Evolutionary conservation across 2,888 invertebrate species (phyloP).

Genomic region (Plemyria rubiginata): DNA sequence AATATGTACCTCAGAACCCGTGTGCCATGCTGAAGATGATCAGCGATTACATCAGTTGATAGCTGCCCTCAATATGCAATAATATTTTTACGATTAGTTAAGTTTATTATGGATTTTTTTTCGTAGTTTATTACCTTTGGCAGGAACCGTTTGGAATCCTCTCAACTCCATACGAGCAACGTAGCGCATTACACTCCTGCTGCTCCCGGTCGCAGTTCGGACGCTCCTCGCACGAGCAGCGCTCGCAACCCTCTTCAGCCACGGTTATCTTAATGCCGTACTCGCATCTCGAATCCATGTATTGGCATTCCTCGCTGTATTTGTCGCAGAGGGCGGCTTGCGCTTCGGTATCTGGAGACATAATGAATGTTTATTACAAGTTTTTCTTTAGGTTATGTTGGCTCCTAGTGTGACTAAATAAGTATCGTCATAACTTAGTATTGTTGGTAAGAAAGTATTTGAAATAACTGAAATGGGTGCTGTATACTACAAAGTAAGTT

Average conservation of each 20-base stretch:
- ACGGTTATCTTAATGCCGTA: conserved; percentile 87
- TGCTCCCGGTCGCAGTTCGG: conserved; percentile 84
- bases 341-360: conserved; percentile 43
- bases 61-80: too few species aligned
- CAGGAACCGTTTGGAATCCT: conserved; percentile 60
- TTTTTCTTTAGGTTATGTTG: neutral
- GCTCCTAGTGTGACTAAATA: neutral
- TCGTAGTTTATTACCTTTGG: conserved; percentile 50
- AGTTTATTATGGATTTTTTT: too few species aligned
- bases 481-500: too few species aligned
- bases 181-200: conserved; percentile 86
- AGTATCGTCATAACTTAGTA: neutral
- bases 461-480: neutral
- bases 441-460: neutral
- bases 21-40: neutral
- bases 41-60: too few species aligned
- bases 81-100: too few species aligned
- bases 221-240: conserved; percentile 81
- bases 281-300: conserved; percentile 86
- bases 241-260: conserved; percentile 85
- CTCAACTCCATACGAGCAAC: conserved; percentile 90
- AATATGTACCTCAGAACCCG: neutral
- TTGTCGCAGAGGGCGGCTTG: conserved; percentile 76
- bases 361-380: neutral
- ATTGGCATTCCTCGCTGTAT: conserved; percentile 86